phyloP scores from a whole-genome alignment of 2,113 vertebrate genomes.

The Athene noctua region DNA sequence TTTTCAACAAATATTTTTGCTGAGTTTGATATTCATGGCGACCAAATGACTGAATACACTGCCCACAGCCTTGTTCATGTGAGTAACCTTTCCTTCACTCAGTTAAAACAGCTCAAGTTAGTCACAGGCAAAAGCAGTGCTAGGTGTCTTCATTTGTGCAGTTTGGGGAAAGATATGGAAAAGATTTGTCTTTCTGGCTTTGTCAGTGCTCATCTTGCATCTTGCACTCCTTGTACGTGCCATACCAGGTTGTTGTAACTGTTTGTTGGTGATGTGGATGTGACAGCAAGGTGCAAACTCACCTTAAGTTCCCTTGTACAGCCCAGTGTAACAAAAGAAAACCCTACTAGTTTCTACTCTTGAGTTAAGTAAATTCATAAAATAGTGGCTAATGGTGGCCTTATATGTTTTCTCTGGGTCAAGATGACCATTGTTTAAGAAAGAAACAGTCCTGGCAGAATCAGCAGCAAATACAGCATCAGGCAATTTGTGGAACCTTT shows the following conservation, averaged over 20 bases:
- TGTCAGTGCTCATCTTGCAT: background rate
- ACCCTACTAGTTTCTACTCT: background rate
- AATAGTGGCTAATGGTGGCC: background rate
- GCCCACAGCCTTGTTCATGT: rapidly evolving
- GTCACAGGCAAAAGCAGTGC: background rate
- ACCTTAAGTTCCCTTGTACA: background rate
- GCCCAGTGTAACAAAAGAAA: background rate
- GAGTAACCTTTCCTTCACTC: background rate
- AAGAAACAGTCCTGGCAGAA: background rate
- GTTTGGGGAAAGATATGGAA: background rate
- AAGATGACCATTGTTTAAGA: background rate
- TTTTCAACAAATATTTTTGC: background rate
- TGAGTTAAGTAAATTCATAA: background rate
- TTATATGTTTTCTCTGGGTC: background rate
- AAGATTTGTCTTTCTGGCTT: background rate
- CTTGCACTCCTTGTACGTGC: rapidly evolving
- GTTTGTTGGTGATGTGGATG: background rate
- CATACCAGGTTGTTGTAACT: background rate
- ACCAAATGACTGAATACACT: background rate
- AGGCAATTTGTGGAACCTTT: background rate
- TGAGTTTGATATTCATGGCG: background rate
- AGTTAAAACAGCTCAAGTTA: background rate
- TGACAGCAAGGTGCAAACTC: background rate
- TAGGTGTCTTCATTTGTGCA: background rate
- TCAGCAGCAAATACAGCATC: background rate